Base-by-base conservation (phyloP, 2,888 invertebrate species). In the Pterostichus madidus region DNA sequence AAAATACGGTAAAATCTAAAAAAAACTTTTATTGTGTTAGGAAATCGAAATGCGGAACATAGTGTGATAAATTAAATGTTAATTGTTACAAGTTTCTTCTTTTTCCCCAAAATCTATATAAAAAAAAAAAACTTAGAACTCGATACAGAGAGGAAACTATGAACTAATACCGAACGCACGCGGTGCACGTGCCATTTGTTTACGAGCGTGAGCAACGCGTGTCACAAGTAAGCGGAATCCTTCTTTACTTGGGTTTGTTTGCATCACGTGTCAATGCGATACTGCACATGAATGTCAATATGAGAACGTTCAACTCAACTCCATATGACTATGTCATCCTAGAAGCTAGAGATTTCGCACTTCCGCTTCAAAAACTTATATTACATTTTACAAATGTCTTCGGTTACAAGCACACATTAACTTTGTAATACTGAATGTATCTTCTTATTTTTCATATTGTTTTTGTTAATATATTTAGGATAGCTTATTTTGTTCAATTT, bases 61-160 rank as follows among this genome's bases (percentile, higher is more conserved):
- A 35, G 64, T 64, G 64, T 64, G 64, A 64, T 31, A 64, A 64
- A 64, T 64, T 64, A 35, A 64, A 64, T 64, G 64, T 64, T 64
- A 64, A 64, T 64, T 13, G 64, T 35, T 64, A 64, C 64, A 64
- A 35, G 64, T 64, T 64, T 64, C 64, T 64, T 64, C 64, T 64
- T 64, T 32, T 64, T 64, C 64, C 64, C 5, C n/a, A n/a, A n/a
- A 64, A 64, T 35, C 31, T 32, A 64, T 64, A 64, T 32, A 64
- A 35, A 64, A 64, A 64, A 64, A 64, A 53, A 17, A 53, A 59
- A 31, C 10, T 10, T 17, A 64, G n/a, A n/a, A 64, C 59, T 64
- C 31, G 13, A 35, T n/a, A 64, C 6, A 10, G 13, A 13, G 49
- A 8, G 31, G 13, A 13, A n/a, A 8, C 13, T 5, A 10, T 49